These are phyloP conservation scores for Theristicus caerulescens DNA, from an alignment of 2,113 vertebrate species.

Conservation along the genomic window DNA sequence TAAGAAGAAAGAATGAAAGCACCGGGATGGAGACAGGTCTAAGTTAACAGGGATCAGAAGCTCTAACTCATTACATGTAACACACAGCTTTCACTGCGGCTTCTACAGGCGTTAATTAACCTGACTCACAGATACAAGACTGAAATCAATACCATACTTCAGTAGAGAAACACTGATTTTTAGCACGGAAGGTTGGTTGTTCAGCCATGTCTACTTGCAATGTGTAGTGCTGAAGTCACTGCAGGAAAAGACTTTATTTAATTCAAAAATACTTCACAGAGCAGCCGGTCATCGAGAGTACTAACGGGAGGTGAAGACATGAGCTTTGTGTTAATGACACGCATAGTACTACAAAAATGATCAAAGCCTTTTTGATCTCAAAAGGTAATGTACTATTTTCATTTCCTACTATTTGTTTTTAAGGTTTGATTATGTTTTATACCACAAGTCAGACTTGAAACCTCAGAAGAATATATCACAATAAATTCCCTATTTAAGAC, in stretches of 20 bases:
- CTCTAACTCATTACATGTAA: neutral
- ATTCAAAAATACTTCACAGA: neutral
- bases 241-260: neutral
- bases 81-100: neutral
- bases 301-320: neutral
- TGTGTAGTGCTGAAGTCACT: neutral
- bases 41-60: neutral
- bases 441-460: neutral
- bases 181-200: neutral
- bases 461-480: neutral
- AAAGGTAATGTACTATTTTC: neutral
- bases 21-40: neutral
- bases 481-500: neutral
- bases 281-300: accelerated
- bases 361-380: neutral
- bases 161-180: neutral
- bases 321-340: neutral
- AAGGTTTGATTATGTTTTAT: neutral
- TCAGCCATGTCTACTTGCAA: neutral
- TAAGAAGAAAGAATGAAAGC: neutral
- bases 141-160: neutral
- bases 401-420: neutral
- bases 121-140: neutral
- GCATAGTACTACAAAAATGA: neutral
- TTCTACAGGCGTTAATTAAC: neutral